Base-by-base conservation (phyloP, 23 tunicate genomes). In the Phallusia fumigata region DNA sequence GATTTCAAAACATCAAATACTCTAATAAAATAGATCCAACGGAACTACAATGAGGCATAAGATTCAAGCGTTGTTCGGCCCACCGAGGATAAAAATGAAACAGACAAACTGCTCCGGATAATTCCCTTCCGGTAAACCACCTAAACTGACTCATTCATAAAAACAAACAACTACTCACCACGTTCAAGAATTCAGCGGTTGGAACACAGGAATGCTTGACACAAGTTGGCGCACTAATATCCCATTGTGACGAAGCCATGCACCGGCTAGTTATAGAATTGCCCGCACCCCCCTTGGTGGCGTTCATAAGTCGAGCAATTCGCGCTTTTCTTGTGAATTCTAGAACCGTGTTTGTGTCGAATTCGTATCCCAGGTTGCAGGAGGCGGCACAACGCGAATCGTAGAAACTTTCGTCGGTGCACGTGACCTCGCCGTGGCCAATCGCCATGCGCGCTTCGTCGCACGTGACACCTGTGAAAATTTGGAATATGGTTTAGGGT, bases 151-250 rank as follows among this genome's bases (percentile, higher is more conserved):
- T 40, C 47, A 40, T 40, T 40, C 47, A 3, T 10, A 40, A 40
- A 40, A 40, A 40, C n/a, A n/a, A n/a, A n/a, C n/a, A n/a, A n/a
- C n/a, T n/a, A 40, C 47, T 10, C 10, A 40, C 47, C 47, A 10
- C 47, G 47, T 40, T 40, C 52, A 79, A 18, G 5, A 35, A 44
- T 5, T 79, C 73, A 18, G 34, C 83, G 15, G 83, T 32, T n/a
- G 95, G 95, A 36, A 32, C 33, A 40, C 95, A 89, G 18, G 74
- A 53, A 49, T 89, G 95, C 74, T 81, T 80, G 24, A 73, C 73
- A 65, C 95, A 90, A 11, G 65, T 35, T 44, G 95, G 95, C 35
- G 52, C 64, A 16, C 33, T 31, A 11, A n/a, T 30, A 33, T 78
- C 84, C 95, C 95, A 90, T 6, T 33, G 51, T 35, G 81, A 82